These are phyloP conservation scores for Idaea biselata DNA, from an alignment of 2,888 invertebrate genomes.

Conservation along the genomic window DNA sequence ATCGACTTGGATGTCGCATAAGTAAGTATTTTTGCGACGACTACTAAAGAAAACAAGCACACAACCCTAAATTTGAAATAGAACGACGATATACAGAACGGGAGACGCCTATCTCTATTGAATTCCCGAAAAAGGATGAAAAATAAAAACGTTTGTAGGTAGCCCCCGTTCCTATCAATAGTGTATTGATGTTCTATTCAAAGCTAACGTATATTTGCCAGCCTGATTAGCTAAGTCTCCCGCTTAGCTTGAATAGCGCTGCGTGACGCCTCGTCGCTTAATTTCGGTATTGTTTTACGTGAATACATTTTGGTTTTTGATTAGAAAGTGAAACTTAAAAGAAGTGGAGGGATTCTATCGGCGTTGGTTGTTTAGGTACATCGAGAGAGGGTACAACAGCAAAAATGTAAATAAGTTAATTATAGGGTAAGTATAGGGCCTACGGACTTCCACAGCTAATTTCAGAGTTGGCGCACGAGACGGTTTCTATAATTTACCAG, in stretches of 20 bases:
- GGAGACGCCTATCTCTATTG: conserved; percentile 76
- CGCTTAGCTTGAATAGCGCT: conserved; percentile 60
- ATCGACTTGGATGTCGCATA: no score
- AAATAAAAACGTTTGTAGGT: conserved; percentile 56
- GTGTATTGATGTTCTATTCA: conserved; percentile 27
- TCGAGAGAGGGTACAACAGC: no score
- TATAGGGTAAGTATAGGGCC: no score
- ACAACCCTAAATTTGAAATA: conserved; percentile 67
- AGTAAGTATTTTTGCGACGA: no score
- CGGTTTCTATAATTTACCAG: no score
- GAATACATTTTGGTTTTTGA: conserved; percentile 20
- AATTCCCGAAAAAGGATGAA: conserved; percentile 75
- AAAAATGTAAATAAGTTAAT: no score
- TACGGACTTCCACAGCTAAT: no score
- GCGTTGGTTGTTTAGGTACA: no score
- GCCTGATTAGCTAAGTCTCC: conserved; percentile 73
- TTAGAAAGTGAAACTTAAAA: conserved; percentile 9
- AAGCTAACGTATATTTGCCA: conserved; percentile 59
- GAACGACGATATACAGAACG: conserved; percentile 59
- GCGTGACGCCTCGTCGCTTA: conserved; percentile 52
- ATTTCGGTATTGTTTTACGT: conserved; percentile 42
- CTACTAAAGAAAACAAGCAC: conserved; percentile 5
- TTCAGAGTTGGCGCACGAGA: no score
- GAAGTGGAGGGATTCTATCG: background rate
- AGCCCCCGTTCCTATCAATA: conserved; percentile 56